These are phyloP conservation scores for Podocnemis expansa DNA, from an alignment of 2,113 vertebrate genomes.

Conservation along the genomic window DNA sequence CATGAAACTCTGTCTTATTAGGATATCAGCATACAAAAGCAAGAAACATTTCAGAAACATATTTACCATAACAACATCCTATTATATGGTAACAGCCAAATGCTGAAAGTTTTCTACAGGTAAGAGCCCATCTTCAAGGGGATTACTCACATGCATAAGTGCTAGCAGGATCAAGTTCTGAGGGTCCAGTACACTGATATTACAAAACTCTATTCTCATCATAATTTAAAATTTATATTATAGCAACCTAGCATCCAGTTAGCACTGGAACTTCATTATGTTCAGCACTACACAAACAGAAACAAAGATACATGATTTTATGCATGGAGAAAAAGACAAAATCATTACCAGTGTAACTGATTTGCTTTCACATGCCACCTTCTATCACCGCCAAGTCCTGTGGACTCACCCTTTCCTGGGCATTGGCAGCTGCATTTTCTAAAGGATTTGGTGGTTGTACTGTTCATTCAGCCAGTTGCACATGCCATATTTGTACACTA, in stretches of 20 bases:
- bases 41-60: not conserved
- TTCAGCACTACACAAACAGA: too few relatives aligned
- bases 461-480: too few relatives aligned
- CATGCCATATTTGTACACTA: not conserved
- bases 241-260: too few relatives aligned
- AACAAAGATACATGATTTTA: not conserved
- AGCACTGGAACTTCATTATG: too few relatives aligned
- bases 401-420: not conserved
- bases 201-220: not conserved
- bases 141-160: accelerated
- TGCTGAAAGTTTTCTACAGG: not conserved
- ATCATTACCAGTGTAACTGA: not conserved
- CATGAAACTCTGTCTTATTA: not conserved
- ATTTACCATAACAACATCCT: not conserved
- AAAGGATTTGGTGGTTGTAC: not conserved
- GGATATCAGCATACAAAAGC: not conserved
- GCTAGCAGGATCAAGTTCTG: not conserved
- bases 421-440: not conserved
- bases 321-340: not conserved
- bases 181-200: not conserved
- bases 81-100: not conserved
- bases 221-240: too few relatives aligned
- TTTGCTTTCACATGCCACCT: not conserved
- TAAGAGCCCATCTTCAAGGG: not conserved
- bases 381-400: not conserved